Evolutionary conservation across 2,888 invertebrate species (phyloP), one percentile per base, ranked within the genome.

Genomic region (Helleia helle): DNA sequence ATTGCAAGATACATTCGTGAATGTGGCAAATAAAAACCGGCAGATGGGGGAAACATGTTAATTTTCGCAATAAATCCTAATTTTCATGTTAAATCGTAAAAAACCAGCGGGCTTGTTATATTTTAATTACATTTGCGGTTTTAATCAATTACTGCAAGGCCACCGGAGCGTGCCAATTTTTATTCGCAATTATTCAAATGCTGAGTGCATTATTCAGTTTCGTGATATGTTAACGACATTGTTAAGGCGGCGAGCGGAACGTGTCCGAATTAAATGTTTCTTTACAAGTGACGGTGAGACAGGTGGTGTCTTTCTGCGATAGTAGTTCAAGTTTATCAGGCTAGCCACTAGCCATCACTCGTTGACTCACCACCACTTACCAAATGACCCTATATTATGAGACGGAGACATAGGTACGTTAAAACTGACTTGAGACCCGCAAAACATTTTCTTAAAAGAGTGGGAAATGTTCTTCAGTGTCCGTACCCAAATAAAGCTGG

Each of bases 141-240:
- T 31, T 31, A 31, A 18, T 17, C 9, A 31, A 31, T 31, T 31
- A 31, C 31, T 9, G 18, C 18, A 18, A 18, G 18, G 5, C 34
- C 34, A 34, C 22, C 43, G 41, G 36, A 42, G 37, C 44, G 45
- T 28, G 45, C 40, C 22, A 25, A 29, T 27, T 24, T 46, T 34
- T 40, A 45, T 36, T 45, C 38, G 45, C 38, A 36, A 48, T 48
- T 43, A 50, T 46, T 41, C 43, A 43, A 49, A 48, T 42, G 38
- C 34, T 15, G 34, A 15, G 31, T 24, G 24, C 30, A 38, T 29
- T 22, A 38, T 25, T 38, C 27, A 36, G 22, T 31, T 29, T 41
- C 37, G 44, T 38, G 37, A 40, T 38, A 39, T 38, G 41, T 40
- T 47, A 43, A 46, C 40, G 36, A 30, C 31, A 39, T 40, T 28